Percentiles rank a stretch among this genome's conserved stretches.
phyloP scores from a whole-genome alignment of 2,888 invertebrate species.

The Dolomedes plantarius region DNA sequence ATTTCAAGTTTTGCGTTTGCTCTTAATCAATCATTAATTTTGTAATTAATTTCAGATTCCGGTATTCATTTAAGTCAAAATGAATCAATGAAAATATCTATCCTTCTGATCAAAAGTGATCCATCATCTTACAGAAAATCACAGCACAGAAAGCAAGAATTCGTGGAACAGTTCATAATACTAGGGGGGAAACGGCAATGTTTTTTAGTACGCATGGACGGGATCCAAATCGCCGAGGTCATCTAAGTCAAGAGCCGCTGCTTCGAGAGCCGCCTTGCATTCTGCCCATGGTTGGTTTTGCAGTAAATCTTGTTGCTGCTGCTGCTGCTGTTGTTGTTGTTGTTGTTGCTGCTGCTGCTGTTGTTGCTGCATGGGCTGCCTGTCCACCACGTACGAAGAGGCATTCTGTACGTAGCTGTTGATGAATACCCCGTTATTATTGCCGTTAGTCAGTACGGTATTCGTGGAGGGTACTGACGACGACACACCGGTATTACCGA shows the following conservation, averaged over 20 bases:
- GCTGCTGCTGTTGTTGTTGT: constrained; percentile 38
- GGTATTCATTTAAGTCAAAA: too few species aligned
- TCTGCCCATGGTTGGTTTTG: constrained; percentile 73
- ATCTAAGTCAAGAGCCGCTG: constrained; percentile 74
- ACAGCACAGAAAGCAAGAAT: constrained; percentile 45
- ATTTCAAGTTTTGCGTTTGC: too few species aligned
- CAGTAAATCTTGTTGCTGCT: constrained; percentile 36
- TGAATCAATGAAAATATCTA: too few species aligned
- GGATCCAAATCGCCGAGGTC: constrained; percentile 72
- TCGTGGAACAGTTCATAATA: constrained; percentile 68
- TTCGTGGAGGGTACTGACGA: constrained; percentile 12
- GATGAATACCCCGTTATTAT: constrained; percentile 42
- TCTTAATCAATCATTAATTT: too few species aligned
- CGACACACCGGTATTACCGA: constrained; percentile 13
- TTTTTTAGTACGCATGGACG: constrained; percentile 68
- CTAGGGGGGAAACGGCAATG: constrained; percentile 48
- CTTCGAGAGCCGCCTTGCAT: constrained; percentile 73
- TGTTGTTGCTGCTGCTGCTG: constrained; percentile 40
- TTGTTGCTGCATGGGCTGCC: constrained; percentile 21
- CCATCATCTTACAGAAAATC: constrained; percentile 17
- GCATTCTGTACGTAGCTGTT: constrained; percentile 34
- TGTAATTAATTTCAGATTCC: too few species aligned
- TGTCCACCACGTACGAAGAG: constrained; percentile 43
- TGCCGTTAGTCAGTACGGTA: constrained; percentile 14
- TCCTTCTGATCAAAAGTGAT: constrained; percentile 4